Base-by-base conservation (phyloP, 2,888 invertebrate species). In the Amphimallon solstitiale region DNA sequence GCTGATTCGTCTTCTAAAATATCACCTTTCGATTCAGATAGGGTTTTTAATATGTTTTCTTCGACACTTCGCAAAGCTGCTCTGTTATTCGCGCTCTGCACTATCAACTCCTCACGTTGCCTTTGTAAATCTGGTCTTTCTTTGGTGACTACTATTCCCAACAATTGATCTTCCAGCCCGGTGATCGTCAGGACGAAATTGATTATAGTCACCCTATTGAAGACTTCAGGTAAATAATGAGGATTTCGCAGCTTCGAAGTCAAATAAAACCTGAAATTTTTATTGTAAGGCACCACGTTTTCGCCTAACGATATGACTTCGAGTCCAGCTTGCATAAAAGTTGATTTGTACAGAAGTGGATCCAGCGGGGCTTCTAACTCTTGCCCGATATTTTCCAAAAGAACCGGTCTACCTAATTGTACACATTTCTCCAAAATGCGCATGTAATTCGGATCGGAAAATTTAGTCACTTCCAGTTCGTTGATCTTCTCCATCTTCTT, bases 1-100 rank as follows among this genome's bases (percentile, higher is more conserved):
- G 96, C 96, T 2, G 87, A 87, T 83, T 96, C 95, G 80, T 97
- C 94, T 83, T 96, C 96, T 68, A 97, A 85, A 77, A 97, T 95
- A 79, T 95, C 94, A 1, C 95, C 94, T 79, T 94, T 91, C 1
- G 90, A 86, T 76, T 92, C 88, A 45, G 93, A 91, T 61, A 97
- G 83, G 0, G 95, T 95, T 75, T 90, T 88, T 51, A 97, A 84
- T 74, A 97, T 96, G 82, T 91, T 92, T 78, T 95, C 93, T 83
- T 97, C 96, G 19, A 94, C 92, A 79, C 92, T 89, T 77, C 93
- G 91, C 38, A 97, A 81, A 1, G 92, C 90, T 64, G 90, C 88
- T 78, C 89, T 90, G 80, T 97, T 95, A 54, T 89, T 88, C 5
- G 94, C 94, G 73, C 90, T 87, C 80, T 93, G 90, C 1, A 92